Conservation (phyloP, 2,888 invertebrate genomes). For the Drosophila paranaensis region DNA sequence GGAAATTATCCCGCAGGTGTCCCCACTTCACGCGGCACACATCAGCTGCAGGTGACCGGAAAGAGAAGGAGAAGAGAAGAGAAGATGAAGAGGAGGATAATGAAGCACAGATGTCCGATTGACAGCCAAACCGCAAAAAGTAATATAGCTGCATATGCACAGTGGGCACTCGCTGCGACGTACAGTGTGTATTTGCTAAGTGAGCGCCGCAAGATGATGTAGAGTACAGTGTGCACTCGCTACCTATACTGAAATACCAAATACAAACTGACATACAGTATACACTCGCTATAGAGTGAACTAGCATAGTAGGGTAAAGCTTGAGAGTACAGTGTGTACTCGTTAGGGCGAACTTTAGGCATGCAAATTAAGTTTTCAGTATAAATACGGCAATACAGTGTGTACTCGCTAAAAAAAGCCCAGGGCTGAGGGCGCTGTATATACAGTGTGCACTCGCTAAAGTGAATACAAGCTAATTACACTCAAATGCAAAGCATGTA, state of each 20-base stretch:
- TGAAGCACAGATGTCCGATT: constrained; percentile 5
- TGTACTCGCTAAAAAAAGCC: not conserved
- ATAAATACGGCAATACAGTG: not conserved
- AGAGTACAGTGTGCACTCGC: not conserved
- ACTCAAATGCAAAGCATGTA: no score
- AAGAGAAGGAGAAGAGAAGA: constrained; percentile 1
- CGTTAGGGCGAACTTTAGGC: constrained; percentile 4
- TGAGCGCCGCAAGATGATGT: not conserved
- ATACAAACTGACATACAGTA: no score
- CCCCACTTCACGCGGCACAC: constrained; percentile 82
- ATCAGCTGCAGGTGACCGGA: constrained; percentile 64
- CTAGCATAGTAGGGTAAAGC: no score
- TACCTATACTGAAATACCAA: no score
- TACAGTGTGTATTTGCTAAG: constrained; percentile 21
- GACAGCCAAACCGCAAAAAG: constrained; percentile 46
- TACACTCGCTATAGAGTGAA: no score
- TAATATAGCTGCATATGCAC: constrained; percentile 18
- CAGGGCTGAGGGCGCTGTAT: no score
- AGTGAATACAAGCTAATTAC: no score
- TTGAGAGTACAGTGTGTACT: no score
- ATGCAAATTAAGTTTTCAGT: no score
- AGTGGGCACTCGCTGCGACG: constrained; percentile 10
- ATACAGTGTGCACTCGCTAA: not conserved
- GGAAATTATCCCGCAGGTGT: constrained; percentile 79
- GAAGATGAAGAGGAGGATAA: constrained; percentile 1